A percentile compares a stretch with the other conserved stretches of the same genome.
These are phyloP conservation scores for Plagodis dolabraria DNA, from an alignment of 2,888 invertebrate genomes.

Conservation along the genomic window DNA sequence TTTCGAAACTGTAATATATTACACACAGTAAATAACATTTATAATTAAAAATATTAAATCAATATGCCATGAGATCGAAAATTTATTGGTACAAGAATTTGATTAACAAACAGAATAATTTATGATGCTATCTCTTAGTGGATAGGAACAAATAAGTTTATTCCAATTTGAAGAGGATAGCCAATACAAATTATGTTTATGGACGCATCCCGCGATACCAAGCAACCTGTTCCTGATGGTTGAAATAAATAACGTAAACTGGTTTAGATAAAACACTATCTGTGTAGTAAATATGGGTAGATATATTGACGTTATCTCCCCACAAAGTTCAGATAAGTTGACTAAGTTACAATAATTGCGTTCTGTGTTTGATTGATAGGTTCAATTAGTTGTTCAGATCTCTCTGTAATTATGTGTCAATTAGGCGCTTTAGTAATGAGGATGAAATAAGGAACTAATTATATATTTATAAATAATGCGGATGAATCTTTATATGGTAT, in stretches of 20 bases:
- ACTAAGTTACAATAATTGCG: conserved; percentile 51
- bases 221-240: conserved; percentile 77
- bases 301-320: conserved; percentile 70
- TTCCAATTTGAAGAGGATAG: conserved; percentile 71
- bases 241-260: conserved; percentile 75
- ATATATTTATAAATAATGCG: no score
- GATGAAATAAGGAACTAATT: conserved; percentile 23
- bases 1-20: conserved; percentile 24
- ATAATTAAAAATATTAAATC: conserved; percentile 32
- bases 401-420: conserved; percentile 33
- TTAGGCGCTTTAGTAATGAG: conserved; percentile 20
- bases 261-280: conserved; percentile 78
- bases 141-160: conserved; percentile 72
- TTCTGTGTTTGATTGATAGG: conserved; percentile 47
- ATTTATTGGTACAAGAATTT: conserved; percentile 53
- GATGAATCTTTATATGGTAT: no score
- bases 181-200: conserved; percentile 79
- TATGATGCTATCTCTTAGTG: conserved; percentile 56
- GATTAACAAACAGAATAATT: conserved; percentile 59
- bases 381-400: conserved; percentile 35
- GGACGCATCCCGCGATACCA: conserved; percentile 61
- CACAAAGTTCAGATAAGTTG: conserved; percentile 52
- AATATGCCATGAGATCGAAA: conserved; percentile 47
- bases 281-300: conserved; percentile 69
- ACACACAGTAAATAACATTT: conserved; percentile 32